Base-by-base conservation (phyloP, 2,113 vertebrate species). In the Dipodomys ordii region DNA sequence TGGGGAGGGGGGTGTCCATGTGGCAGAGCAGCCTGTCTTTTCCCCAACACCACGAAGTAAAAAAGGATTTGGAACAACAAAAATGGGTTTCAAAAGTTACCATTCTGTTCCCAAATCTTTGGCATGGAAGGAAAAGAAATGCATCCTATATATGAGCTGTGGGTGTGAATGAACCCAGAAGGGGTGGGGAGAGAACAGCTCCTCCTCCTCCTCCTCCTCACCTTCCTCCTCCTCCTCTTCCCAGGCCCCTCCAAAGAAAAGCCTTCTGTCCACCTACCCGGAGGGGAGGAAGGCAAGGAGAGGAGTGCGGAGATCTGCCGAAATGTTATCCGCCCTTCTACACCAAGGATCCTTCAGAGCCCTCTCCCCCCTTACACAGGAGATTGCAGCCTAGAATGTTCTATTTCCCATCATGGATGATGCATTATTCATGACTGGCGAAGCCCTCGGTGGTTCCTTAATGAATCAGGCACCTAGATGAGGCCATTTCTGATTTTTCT, bases 401-500 rank as follows among this genome's bases (percentile, higher is more conserved):
- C 73, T 79, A 44, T 62, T 57, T 88, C 77, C n/a, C 77, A 64
- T 32, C 10, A 6, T 28, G 30, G 69, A 64, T 65, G 25, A 81
- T 22, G 10, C 76, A 67, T 23, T 69, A 53, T 28, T 94, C 87
- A 82, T 11, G 65, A 49, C 78, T 81, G n/a, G 18, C 69, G 64
- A 77, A 84, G 32, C 44, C 83, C 49, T 69, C 0, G 72, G 53
- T 25, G n/a, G 62, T 65, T 89, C 64, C 60, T 0, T 35, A 32
- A 74, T 25, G 10, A 82, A 84, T 69, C 7, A 85, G n/a, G 44
- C 15, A 83, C 83, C 32, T 35, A 60, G 4, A 35, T 39, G 6
- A 74, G 81, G 67, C 11, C 11, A 25, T 60, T 69, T 53, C 39
- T 85, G 68, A 90, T 49, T 82, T 89, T 93, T 76, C n/a, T 79